Conservation (phyloP, 2,113 vertebrate species). For the Kryptolebias marmoratus region DNA sequence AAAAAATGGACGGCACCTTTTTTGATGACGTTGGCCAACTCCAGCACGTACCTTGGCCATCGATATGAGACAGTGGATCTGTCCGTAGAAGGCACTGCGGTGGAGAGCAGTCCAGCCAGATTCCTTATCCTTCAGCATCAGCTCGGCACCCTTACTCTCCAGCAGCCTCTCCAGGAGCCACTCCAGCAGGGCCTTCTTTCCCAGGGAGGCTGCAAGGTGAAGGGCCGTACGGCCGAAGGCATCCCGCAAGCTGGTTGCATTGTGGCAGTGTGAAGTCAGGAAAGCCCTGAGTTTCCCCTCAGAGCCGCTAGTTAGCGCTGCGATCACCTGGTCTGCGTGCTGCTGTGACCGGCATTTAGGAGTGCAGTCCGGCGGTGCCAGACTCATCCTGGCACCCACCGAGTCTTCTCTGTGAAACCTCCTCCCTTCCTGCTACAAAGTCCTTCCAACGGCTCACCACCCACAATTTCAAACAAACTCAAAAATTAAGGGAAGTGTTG, state of each 20-base stretch:
- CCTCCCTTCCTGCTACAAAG: slow-evolving; percentile 11
- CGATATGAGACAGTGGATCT: slow-evolving; percentile 92
- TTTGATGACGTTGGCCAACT: background rate
- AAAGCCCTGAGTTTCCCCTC: slow-evolving; percentile 90
- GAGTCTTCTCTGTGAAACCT: slow-evolving; percentile 18
- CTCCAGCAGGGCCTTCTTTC: slow-evolving; percentile 88
- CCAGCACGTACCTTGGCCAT: slow-evolving; percentile 85
- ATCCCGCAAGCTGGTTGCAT: slow-evolving; percentile 88
- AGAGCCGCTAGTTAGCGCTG: slow-evolving; percentile 88
- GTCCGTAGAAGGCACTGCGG: slow-evolving; percentile 94
- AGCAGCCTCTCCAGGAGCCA: slow-evolving; percentile 94
- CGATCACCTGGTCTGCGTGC: slow-evolving; percentile 90
- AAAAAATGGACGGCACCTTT: background rate
- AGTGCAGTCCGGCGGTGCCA: slow-evolving; percentile 87
- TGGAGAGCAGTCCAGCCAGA: slow-evolving; percentile 97
- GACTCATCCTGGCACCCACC: slow-evolving; percentile 85
- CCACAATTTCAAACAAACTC: slow-evolving; percentile 32
- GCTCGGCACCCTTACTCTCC: slow-evolving; percentile 87
- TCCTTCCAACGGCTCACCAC: slow-evolving; percentile 25
- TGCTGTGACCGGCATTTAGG: slow-evolving; percentile 89
- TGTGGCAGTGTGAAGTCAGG: slow-evolving; percentile 90
- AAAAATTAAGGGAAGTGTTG: slow-evolving; percentile 25
- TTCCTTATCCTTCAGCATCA: slow-evolving; percentile 89
- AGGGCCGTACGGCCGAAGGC: slow-evolving; percentile 89
- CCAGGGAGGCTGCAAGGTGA: slow-evolving; percentile 91